Evolutionary conservation across 1,140 invertebrate genomes (phyloP), one percentile per base, ranked within the genome.

Genomic region (Papilio polytes): DNA sequence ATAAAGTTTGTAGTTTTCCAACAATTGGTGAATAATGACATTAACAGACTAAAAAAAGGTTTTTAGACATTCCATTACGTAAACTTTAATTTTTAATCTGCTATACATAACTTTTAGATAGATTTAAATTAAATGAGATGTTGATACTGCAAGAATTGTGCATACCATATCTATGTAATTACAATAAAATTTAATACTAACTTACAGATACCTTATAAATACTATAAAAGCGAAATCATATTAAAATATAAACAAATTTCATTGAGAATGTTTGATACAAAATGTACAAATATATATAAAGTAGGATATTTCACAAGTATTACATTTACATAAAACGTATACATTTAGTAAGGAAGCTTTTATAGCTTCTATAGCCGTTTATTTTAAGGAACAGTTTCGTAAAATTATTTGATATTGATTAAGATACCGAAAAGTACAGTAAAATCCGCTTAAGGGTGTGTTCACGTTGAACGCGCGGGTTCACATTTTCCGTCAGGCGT

Each of bases 271-370:
- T 59, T 59, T 59, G 10, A 66, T 70, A 70, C 63, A 70, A 70
- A 70, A 70, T 70, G 26, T 70, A 70, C 63, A 70, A 66, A 66
- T 70, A 70, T 70, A 70, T 70, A 70, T 70, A 70, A 70, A 31
- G 36, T 31, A 70, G 26, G 22, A 70, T 15, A 70, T 31, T 70
- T 70, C 26, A 31, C 63, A 20, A 9, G 7, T 56, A 56, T 20
- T 56, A 56, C n/a, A 56, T 56, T 56, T 56, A 56, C 53, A 56
- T 20, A 56, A 20, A 56, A 56, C 53, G 53, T 56, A 56, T 56
- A 56, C 53, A 56, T 56, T 56, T 20, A n/a, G 7, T 56, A 7
- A 56, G 53, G 53, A 56, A 56, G n/a, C 53, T 56, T 56, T 20
- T 10, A 56, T 56, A 20, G 8, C 53, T 56, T 56, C 8, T 20